A percentile compares a stretch with the other conserved stretches of the same genome.
These are phyloP conservation scores for Cinclus cinclus DNA, from an alignment of 2,113 vertebrate species.

Conservation along the genomic window DNA sequence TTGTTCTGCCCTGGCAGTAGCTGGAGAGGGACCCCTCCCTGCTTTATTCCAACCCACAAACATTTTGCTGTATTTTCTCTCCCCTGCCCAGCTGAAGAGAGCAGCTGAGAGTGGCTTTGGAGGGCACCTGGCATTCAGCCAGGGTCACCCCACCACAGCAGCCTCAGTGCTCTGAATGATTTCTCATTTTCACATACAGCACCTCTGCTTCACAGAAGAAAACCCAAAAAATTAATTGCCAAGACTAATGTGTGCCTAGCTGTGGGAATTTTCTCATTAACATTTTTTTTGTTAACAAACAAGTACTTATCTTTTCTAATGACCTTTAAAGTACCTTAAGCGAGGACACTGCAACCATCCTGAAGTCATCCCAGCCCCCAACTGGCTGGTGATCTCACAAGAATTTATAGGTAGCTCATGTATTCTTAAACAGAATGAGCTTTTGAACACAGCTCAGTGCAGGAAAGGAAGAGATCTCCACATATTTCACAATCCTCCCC, in stretches of 20 bases:
- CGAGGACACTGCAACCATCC: not conserved
- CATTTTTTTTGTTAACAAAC: not conserved
- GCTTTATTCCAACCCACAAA: not conserved
- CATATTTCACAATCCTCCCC: not conserved
- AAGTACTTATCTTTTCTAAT: not conserved
- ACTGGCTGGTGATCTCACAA: not conserved
- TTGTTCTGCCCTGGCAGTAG: not conserved
- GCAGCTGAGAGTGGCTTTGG: not conserved
- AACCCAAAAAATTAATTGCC: not conserved
- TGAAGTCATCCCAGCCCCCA: not conserved
- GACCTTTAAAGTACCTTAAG: not conserved
- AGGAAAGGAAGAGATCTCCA: not conserved
- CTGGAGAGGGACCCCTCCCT: not conserved
- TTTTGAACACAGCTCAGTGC: not conserved
- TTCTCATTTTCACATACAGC: not conserved
- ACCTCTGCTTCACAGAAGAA: not conserved
- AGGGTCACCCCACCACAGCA: not conserved
- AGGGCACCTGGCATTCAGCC: not conserved
- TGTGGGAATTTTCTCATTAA: not conserved
- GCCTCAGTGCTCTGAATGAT: not conserved
- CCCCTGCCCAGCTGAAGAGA: not conserved
- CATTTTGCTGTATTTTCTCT: not conserved
- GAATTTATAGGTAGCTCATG: not conserved
- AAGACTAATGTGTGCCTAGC: not conserved
- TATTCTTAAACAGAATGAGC: not conserved